Conservation (phyloP, 2,113 vertebrate genomes). For the Ondatra zibethicus region DNA sequence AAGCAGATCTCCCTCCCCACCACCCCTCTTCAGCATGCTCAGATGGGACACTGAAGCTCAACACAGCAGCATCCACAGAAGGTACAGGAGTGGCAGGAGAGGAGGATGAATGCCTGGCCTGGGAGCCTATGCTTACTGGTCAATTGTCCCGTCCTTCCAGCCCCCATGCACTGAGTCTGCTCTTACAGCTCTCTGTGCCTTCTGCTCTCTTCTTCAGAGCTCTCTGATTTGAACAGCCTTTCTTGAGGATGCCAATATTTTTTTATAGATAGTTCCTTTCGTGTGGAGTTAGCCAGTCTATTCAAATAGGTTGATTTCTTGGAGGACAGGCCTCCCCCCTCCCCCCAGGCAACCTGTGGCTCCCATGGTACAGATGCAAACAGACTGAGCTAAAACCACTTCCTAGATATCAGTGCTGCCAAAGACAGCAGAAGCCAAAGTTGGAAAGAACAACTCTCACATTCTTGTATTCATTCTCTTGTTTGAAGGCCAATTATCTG, state of each 20-base stretch:
- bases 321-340: neutral
- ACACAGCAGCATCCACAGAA: constrained; percentile 75
- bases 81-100: constrained; percentile 16
- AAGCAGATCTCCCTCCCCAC: constrained; percentile 80
- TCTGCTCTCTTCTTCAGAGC: neutral
- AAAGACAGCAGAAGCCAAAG: neutral
- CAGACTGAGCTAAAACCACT: neutral
- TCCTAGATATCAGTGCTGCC: neutral
- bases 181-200: fast-evolving
- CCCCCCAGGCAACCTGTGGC: neutral
- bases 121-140: fast-evolving
- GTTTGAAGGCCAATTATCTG: neutral
- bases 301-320: neutral
- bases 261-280: neutral
- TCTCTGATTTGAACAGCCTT: neutral
- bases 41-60: constrained; percentile 75
- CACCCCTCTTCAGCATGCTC: constrained; percentile 80
- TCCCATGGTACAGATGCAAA: neutral
- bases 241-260: neutral
- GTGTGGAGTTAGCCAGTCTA: neutral
- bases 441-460: neutral
- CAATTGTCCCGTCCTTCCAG: neutral
- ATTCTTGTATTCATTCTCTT: neutral
- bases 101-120: neutral
- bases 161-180: neutral